Percentiles rank a stretch among this genome's conserved stretches.
phyloP scores from a whole-genome alignment of 2,797 vertebrate genomes.

The Poecilia gillii region DNA sequence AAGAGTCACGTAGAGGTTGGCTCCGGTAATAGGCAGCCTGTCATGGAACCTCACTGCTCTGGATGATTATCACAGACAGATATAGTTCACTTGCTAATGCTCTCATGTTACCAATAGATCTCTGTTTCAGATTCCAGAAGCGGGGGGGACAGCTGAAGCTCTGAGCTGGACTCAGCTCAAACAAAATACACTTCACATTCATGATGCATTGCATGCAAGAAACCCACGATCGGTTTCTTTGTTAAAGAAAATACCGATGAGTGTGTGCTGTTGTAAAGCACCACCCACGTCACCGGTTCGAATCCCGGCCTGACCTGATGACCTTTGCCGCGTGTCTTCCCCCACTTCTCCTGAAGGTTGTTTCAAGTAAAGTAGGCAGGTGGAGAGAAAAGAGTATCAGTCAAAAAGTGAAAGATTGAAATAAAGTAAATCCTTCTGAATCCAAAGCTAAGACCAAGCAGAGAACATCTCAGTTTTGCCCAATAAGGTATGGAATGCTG shows the following conservation, averaged over 20 bases:
- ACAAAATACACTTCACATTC: conserved; percentile 34
- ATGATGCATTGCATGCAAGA: conserved; percentile 6
- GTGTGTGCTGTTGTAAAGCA: too few species aligned
- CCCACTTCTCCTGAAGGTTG: not conserved
- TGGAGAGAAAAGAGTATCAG: conserved; percentile 29
- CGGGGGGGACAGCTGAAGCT: conserved; percentile 53
- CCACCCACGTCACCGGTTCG: too few species aligned
- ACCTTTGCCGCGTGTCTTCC: too few species aligned
- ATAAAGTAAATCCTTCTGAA: conserved; percentile 48
- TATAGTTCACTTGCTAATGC: conserved; percentile 64
- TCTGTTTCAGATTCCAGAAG: conserved; percentile 56
- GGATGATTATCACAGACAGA: conserved; percentile 75
- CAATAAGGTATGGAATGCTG: conserved; percentile 84
- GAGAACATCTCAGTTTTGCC: conserved; percentile 66
- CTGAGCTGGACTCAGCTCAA: conserved; percentile 47
- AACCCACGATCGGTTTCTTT: conserved; percentile 18
- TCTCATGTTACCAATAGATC: conserved; percentile 69
- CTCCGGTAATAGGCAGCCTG: conserved; percentile 49
- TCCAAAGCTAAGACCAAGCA: conserved; percentile 45
- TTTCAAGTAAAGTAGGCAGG: conserved; percentile 21
- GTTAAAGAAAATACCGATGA: not conserved
- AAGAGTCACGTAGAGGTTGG: conserved; percentile 58
- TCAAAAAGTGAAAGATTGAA: conserved; percentile 32
- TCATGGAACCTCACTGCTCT: conserved; percentile 51
- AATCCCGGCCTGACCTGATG: too few species aligned